phyloP scores from a whole-genome alignment of 2,797 vertebrate species.

The Aplochiton taeniatus region DNA sequence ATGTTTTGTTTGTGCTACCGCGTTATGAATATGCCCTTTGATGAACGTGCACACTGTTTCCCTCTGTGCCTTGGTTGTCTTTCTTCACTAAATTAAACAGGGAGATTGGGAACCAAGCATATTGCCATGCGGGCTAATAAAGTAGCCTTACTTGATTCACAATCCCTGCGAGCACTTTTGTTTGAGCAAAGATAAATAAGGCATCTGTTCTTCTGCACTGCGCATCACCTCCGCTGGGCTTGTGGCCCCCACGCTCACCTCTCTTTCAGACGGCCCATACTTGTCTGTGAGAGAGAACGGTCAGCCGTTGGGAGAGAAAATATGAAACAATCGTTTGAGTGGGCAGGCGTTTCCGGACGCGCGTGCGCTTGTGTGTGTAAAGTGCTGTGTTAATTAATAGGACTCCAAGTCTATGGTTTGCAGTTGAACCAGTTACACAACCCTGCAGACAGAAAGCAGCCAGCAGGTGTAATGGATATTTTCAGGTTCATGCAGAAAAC shows the following conservation, averaged over 20 bases:
- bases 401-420: no score
- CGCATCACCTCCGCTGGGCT: slow-evolving; percentile 23
- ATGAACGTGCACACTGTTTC: slow-evolving; percentile 19
- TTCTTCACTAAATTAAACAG: no score
- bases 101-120: slow-evolving; percentile 38
- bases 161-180: no score
- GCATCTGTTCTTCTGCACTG: slow-evolving; percentile 18
- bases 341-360: slow-evolving; percentile 20
- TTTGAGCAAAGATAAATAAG: slow-evolving; percentile 26
- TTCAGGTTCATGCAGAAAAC: no score
- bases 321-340: not conserved
- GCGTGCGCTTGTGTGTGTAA: slow-evolving; percentile 3
- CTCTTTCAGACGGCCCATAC: no score
- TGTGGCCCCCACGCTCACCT: slow-evolving; percentile 9
- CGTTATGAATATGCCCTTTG: slow-evolving; percentile 38
- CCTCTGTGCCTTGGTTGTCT: not conserved
- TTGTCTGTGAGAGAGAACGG: no score
- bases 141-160: no score
- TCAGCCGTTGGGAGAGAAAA: no score
- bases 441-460: no score
- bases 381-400: no score
- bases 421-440: no score
- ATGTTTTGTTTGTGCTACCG: slow-evolving; percentile 19
- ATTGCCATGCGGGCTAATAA: slow-evolving; percentile 42
- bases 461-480: no score